Percentiles rank a stretch among this genome's conserved stretches.
Evolutionary conservation across 1,140 invertebrate genomes (phyloP).

Genomic region (Calephelis nemesis): DNA sequence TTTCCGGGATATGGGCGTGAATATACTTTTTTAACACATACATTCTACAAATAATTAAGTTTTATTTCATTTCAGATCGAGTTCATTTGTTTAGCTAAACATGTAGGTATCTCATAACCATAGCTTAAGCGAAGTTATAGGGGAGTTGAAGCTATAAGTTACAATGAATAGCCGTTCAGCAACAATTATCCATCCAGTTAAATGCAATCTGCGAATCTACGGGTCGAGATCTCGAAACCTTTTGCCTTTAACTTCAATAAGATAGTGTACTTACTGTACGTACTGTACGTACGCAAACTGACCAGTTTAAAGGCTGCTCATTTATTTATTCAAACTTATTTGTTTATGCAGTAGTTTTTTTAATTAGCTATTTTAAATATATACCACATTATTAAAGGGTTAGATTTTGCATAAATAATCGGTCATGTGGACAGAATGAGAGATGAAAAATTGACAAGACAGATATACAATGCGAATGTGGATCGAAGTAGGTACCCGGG

Average conservation of each 20-base stretch:
- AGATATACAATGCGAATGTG: too few relatives aligned
- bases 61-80: too few relatives aligned
- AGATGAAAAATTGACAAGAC: too few relatives aligned
- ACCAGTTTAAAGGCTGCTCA: conserved; percentile 41
- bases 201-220: conserved; percentile 70
- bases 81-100: too few relatives aligned
- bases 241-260: conserved; percentile 63
- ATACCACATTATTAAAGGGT: too few relatives aligned
- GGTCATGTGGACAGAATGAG: too few relatives aligned
- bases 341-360: not conserved
- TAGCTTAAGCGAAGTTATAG: conserved; percentile 57
- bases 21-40: too few relatives aligned
- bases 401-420: too few relatives aligned
- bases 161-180: conserved; percentile 65
- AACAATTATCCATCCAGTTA: conserved; percentile 66
- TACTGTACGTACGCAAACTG: conserved; percentile 25
- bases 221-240: conserved; percentile 71
- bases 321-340: conserved; percentile 8
- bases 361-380: too few relatives aligned
- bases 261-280: conserved; percentile 3
- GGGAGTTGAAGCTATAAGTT: conserved; percentile 58
- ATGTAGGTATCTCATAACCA: conserved; percentile 32
- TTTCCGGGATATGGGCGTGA: too few relatives aligned
- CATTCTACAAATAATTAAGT: too few relatives aligned
- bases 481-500: too few relatives aligned